These are phyloP conservation scores for Syngnathus scovelli DNA, from an alignment of 2,113 vertebrate species.

Conservation along the genomic window DNA sequence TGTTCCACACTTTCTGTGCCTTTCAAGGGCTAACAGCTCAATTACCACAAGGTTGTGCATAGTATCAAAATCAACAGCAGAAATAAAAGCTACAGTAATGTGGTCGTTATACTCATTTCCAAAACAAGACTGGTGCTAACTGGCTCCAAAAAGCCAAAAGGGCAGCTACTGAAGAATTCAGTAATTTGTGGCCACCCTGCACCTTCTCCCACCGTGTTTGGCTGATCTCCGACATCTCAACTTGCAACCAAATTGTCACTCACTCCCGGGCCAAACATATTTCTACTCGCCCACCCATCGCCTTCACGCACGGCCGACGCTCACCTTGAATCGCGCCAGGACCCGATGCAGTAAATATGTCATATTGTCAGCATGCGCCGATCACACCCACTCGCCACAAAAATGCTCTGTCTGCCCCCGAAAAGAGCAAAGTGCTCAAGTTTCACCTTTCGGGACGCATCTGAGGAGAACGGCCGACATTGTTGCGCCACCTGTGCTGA, in stretches of 20 bases:
- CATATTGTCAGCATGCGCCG: neutral
- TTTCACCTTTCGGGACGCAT: slow-evolving; percentile 9
- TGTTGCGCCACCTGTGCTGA: neutral
- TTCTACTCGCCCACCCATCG: neutral
- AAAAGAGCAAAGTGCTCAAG: slow-evolving; percentile 12
- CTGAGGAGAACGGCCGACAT: neutral
- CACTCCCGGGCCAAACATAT: neutral
- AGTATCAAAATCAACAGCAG: too few species aligned
- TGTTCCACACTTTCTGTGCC: too few species aligned
- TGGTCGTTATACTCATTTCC: too few species aligned
- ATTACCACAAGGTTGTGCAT: too few species aligned
- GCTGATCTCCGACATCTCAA: neutral
- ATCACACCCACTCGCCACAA: neutral
- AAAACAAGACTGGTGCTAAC: too few species aligned
- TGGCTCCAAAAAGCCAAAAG: too few species aligned
- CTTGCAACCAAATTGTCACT: neutral
- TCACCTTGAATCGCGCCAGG: neutral
- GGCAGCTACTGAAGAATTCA: too few species aligned
- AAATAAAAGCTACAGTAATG: too few species aligned
- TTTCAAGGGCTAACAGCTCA: too few species aligned
- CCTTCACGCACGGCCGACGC: neutral
- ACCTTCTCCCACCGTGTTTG: too few species aligned
- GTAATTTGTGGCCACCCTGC: too few species aligned
- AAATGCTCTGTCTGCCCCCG: slow-evolving; percentile 11
- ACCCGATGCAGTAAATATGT: neutral